Conservation (phyloP, 2,888 invertebrate species). For the Phytoseiulus persimilis region DNA sequence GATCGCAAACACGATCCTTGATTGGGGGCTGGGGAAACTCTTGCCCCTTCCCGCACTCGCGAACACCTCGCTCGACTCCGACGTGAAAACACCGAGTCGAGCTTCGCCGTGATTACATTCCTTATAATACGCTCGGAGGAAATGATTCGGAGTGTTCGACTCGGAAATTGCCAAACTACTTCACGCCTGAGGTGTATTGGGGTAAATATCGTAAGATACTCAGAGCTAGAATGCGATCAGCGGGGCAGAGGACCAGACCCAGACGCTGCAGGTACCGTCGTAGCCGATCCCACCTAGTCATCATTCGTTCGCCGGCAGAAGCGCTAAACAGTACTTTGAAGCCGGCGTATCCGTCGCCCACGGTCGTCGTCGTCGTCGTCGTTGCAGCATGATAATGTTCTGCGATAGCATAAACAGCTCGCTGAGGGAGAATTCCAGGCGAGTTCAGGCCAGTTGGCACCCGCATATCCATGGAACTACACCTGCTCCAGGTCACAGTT, state of each 20-base stretch:
- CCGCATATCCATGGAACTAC: neutral
- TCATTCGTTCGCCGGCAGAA: neutral
- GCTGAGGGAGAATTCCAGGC: neutral
- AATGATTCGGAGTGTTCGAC: no score
- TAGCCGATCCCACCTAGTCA: neutral
- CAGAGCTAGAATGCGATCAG: neutral
- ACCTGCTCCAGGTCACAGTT: neutral
- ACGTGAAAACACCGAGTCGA: no score
- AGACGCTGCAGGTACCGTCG: neutral
- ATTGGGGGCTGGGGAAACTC: no score
- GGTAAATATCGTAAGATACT: neutral
- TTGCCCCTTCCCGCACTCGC: no score
- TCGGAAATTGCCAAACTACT: no score
- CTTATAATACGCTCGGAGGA: no score
- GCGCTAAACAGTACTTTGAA: neutral
- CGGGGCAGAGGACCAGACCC: neutral
- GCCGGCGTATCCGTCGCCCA: neutral
- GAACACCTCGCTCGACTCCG: no score
- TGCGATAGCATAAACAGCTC: neutral
- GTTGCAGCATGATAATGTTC: neutral
- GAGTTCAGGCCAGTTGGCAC: neutral
- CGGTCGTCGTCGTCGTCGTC: neutral
- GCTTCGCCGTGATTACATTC: no score
- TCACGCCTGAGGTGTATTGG: neutral
- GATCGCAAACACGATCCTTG: no score